Percentiles rank a stretch among this genome's conserved stretches.
These are phyloP conservation scores for Nymphalis c-album DNA, from an alignment of 2,888 invertebrate genomes.

Conservation along the genomic window DNA sequence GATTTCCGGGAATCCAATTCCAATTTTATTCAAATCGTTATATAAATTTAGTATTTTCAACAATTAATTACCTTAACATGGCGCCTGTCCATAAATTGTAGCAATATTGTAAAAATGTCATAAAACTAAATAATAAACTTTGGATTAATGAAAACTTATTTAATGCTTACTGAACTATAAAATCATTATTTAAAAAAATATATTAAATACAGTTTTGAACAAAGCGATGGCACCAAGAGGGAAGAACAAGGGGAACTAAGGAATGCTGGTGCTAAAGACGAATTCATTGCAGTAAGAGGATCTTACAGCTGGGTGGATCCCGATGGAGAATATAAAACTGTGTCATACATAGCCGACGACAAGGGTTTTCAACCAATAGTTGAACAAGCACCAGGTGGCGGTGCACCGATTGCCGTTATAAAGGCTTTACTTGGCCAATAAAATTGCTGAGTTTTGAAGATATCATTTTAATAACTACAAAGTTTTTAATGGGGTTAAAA, in stretches of 20 bases:
- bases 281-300: conserved; percentile 74
- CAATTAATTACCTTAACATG: too few relatives aligned
- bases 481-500: too few relatives aligned
- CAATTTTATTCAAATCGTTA: too few relatives aligned
- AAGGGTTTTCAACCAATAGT: conserved; percentile 75
- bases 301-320: conserved; percentile 79
- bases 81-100: too few relatives aligned
- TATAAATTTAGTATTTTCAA: neutral
- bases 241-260: conserved; percentile 76
- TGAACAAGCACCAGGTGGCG: conserved; percentile 71
- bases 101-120: too few relatives aligned
- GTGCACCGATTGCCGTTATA: conserved; percentile 55
- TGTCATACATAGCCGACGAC: conserved; percentile 82
- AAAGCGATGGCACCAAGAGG: conserved; percentile 76
- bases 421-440: conserved; percentile 50
- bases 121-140: too few relatives aligned
- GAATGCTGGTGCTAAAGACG: conserved; percentile 77
- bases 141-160: too few relatives aligned
- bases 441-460: neutral
- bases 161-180: too few relatives aligned
- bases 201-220: conserved; percentile 73
- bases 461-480: neutral
- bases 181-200: too few relatives aligned
- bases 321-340: conserved; percentile 81
- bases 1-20: too few relatives aligned